A percentile compares a stretch with the other conserved stretches of the same genome.
phyloP scores from a whole-genome alignment of 1,140 invertebrate species.

The Chrysomallon squamiferum region DNA sequence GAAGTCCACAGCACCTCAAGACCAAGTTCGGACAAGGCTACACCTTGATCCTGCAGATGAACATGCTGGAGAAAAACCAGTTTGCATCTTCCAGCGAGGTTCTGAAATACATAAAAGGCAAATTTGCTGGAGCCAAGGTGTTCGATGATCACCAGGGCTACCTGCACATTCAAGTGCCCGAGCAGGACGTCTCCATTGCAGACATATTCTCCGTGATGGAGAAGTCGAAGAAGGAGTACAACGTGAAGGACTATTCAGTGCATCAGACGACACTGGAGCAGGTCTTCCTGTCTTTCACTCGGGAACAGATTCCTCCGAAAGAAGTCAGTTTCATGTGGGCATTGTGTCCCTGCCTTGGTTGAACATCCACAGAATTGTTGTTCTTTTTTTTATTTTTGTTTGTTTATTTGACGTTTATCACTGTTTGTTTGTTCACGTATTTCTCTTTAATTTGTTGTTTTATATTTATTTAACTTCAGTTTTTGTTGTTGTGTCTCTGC shows the following conservation, averaged over 20 bases:
- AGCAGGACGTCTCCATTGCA: slow-evolving; percentile 66
- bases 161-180: slow-evolving; percentile 60
- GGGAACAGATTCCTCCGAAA: slow-evolving; percentile 56
- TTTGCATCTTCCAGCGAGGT: slow-evolving; percentile 9
- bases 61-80: slow-evolving; percentile 6
- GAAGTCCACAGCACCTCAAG: slow-evolving; percentile 66
- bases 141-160: slow-evolving; percentile 77
- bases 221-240: slow-evolving; percentile 62
- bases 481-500: too few species aligned
- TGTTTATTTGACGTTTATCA: too few species aligned
- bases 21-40: slow-evolving; percentile 61
- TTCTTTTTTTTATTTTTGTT: too few species aligned
- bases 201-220: slow-evolving; percentile 72
- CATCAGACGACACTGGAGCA: slow-evolving; percentile 80
- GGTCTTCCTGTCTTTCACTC: slow-evolving; percentile 68
- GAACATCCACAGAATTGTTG: too few species aligned
- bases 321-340: too few species aligned
- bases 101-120: slow-evolving; percentile 22
- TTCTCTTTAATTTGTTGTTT: too few species aligned
- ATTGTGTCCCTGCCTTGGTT: too few species aligned
- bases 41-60: slow-evolving; percentile 57
- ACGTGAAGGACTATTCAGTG: slow-evolving; percentile 76
- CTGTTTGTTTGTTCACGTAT: too few species aligned
- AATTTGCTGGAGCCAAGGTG: slow-evolving; percentile 41
- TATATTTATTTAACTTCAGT: too few species aligned